Evolutionary conservation across 1,140 invertebrate species (phyloP).

Genomic region (Spodoptera frugiperda): DNA sequence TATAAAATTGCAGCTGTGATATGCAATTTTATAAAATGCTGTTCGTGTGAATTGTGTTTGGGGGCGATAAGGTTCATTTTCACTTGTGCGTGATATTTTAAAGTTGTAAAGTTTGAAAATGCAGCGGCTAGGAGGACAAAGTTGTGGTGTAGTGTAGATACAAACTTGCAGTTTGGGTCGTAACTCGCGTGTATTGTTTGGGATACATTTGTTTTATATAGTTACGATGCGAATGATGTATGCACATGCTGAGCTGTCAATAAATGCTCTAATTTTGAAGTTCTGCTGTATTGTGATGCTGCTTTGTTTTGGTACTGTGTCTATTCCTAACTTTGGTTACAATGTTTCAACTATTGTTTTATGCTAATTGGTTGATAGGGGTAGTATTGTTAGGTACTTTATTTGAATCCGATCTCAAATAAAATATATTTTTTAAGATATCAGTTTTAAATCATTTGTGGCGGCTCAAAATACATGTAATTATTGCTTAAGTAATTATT

Average conservation of each 20-base stretch:
- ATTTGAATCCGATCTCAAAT: too few species aligned
- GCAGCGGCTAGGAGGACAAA: conserved; percentile 58
- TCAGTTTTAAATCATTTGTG: too few species aligned
- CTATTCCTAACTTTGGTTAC: background rate
- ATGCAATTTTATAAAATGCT: conserved; percentile 18
- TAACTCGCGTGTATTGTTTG: conserved; percentile 52
- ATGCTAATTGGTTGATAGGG: too few species aligned
- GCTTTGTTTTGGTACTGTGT: background rate
- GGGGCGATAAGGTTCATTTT: conserved; percentile 44
- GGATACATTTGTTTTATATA: conserved; percentile 30
- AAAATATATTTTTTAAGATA: too few species aligned
- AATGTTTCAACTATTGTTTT: too few species aligned
- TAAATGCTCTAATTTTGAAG: conserved; percentile 3
- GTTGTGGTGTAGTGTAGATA: conserved; percentile 55
- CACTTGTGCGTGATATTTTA: conserved; percentile 26
- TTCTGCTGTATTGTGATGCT: background rate
- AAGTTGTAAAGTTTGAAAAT: conserved; percentile 54
- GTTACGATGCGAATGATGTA: conserved; percentile 37
- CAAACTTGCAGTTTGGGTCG: conserved; percentile 60
- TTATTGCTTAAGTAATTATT: too few species aligned
- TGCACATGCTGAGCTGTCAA: conserved; percentile 22
- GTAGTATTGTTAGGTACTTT: too few species aligned
- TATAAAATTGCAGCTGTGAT: conserved; percentile 22
- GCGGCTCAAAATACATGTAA: too few species aligned
- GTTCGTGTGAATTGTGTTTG: background rate